Base-by-base conservation (phyloP, 2,888 invertebrate genomes). In the Stenichneumon culpator region DNA sequence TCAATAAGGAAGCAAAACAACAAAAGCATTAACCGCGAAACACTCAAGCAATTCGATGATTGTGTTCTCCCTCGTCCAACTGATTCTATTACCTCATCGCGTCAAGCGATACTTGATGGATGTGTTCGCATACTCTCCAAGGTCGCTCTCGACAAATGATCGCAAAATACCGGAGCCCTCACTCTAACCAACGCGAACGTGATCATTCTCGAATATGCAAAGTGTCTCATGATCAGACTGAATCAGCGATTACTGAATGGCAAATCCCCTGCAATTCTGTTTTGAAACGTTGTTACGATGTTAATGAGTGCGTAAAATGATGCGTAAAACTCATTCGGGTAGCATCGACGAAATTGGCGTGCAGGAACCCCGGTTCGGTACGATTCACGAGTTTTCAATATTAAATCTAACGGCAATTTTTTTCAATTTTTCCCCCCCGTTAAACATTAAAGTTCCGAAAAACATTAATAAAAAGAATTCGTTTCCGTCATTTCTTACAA, bases 61-160 rank as follows among this genome's bases (percentile, higher is more conserved):
- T 36, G 19, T 36, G 28, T 25, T 22, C 54, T 54, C 16, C 19
- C 54, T 52, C 22, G n/a, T n/a, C 0, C 14, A 36, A 69, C n/a
- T 5, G 25, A 74, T 28, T 74, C 47, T 11, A 6, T 74, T 74
- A 60, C 47, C 28, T 63, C n/a, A 63, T 63, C 63, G 39, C 11
- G 16, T 32, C 74, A 47, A 4, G 9, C 60, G 25, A 39, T 44
- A 32, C 32, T 25, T 73, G 25, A 25, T 9, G n/a, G n/a, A 44
- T 25, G 36, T 6, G 22, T 16, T 28, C 39, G 72, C 57, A 22
- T 16, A 28, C 50, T 28, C 1, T 14, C 44, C 22, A 22, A 22
- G 67, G 36, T 39, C 60, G 28, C 39, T 14, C 39, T 19, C 36
- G 67, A 67, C 22, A 25, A 67, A 67, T 39, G 5, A 19, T n/a